phyloP scores from a whole-genome alignment of 2,797 vertebrate species.

The Parauchenoglanis punctatus region DNA sequence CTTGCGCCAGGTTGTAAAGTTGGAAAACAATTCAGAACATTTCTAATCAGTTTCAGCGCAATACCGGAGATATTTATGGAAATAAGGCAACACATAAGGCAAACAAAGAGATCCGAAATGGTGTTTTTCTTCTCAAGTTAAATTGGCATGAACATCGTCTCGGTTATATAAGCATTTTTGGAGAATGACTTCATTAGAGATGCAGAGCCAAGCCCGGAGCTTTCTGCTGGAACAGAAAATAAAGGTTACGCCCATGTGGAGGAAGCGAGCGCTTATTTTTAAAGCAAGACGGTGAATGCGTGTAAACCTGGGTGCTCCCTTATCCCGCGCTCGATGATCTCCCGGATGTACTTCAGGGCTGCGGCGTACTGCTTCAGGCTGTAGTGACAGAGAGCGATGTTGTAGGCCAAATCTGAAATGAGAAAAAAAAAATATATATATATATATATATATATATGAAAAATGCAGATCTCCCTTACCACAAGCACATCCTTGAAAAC shows the following conservation, averaged over 20 bases:
- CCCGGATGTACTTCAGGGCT: conserved; percentile 83
- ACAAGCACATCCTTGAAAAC: conserved; percentile 44
- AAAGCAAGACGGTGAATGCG: not conserved
- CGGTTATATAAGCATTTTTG: not conserved
- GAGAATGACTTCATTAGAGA: not conserved
- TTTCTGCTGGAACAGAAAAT: not conserved
- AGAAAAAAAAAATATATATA: not conserved
- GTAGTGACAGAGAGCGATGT: conserved; percentile 89
- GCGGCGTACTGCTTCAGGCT: conserved; percentile 82
- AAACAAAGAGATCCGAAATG: not conserved
- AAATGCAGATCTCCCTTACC: conserved; percentile 15
- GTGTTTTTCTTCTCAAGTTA: not conserved
- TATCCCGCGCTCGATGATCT: conserved; percentile 90
- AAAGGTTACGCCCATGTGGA: not conserved
- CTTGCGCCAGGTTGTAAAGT: not conserved
- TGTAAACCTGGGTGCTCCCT: conserved; percentile 84
- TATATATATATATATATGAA: not conserved
- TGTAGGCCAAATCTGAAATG: conserved; percentile 85
- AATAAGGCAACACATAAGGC: not conserved
- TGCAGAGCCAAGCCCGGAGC: not conserved
- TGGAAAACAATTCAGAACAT: no score
- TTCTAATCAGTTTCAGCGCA: not conserved
- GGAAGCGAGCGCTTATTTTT: not conserved
- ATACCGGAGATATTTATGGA: not conserved
- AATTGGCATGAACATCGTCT: not conserved